These are phyloP conservation scores for Limnephilus rhombicus DNA, from an alignment of 2,888 invertebrate genomes.

Conservation along the genomic window DNA sequence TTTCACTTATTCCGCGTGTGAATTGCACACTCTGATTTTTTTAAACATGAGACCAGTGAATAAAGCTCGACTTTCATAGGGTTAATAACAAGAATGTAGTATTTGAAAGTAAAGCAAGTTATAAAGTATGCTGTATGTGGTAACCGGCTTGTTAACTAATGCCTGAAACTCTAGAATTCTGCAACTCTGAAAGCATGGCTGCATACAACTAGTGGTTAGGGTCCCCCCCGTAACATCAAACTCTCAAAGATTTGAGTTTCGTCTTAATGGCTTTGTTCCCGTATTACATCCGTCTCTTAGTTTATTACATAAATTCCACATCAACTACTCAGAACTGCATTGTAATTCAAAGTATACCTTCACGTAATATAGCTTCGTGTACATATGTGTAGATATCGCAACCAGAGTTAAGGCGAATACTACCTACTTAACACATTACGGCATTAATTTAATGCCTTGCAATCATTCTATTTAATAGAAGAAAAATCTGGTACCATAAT, in stretches of 20 bases:
- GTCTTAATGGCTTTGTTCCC: not conserved
- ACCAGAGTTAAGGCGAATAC: too few relatives aligned
- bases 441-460: not conserved
- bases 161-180: not conserved
- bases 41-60: too few relatives aligned
- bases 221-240: not conserved
- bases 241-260: not conserved
- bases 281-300: not conserved
- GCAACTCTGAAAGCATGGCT: not conserved
- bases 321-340: not conserved
- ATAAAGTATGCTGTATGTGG: not conserved
- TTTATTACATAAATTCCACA: not conserved
- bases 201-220: not conserved
- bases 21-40: too few relatives aligned
- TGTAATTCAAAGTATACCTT: not conserved
- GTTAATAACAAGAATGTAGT: not conserved
- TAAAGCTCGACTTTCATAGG: not conserved
- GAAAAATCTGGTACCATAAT: too few relatives aligned
- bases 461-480: too few relatives aligned
- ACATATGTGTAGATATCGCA: not conserved
- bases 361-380: not conserved
- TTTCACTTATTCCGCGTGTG: too few relatives aligned
- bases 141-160: not conserved
- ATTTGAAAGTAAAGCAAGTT: not conserved
- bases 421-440: too few relatives aligned